Evolutionary conservation across 2,113 vertebrate genomes (phyloP), one percentile per base, ranked within the genome.

Genomic region (Planiliza haematocheilus): DNA sequence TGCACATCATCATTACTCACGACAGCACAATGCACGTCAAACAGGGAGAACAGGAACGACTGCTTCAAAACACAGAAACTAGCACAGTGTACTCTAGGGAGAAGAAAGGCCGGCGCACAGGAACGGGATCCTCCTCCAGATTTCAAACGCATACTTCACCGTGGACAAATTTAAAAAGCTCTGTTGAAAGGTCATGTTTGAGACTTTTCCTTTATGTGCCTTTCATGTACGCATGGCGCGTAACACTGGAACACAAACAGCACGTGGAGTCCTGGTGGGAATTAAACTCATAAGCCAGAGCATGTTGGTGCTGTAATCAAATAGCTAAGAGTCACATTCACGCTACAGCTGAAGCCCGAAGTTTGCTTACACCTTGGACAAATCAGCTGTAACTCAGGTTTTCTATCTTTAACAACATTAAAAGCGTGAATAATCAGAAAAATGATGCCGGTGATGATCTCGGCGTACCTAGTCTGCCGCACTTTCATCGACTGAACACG

Each of bases 1-100:
- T 41, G 7, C 34, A 59, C 65, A 59, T 73, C 62, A 58, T 34
- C 16, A 48, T 79, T 66, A 67, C 61, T 83, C 72, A 68, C n/a
- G 50, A 45, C 42, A 46, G 51, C 52, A 21, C 57, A 8, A 36
- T n/a, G 30, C 11, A 30, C 45, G 87, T 82, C 71, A 50, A 81
- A 90, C 91, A 37, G 83, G 89, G 16, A 66, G 55, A 83, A 83
- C 85, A 30, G 68, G 90, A 76, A 42, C 1, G 11, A 56, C 69
- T 0, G 17, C 79, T 67, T 69, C 16, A 37, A n/a, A 14, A 57
- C 66, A 78, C 52, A 76, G 48, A 84, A 83, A 82, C 63, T 74
- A 53, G 63, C 72, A 34, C 56, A 73, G 53, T 0, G 1, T 41
- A 49, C 20, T 36, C 76, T 50, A 34, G 52, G 37, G 65, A 64